Conservation (phyloP, 2,113 vertebrate genomes). For the Campylorhamphus procurvoides region DNA sequence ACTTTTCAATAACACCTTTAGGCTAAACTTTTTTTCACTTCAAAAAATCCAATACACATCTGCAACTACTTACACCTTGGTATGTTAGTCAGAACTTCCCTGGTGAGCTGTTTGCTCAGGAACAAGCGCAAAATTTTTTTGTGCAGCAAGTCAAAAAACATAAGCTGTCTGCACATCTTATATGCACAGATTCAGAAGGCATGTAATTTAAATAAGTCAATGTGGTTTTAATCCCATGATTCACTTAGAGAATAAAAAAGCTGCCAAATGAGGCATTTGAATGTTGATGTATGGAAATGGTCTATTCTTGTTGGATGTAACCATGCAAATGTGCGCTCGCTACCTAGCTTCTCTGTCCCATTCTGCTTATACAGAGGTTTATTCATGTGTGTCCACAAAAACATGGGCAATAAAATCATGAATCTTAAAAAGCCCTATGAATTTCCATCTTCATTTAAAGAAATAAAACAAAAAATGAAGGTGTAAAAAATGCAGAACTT, state of each 20-base stretch:
- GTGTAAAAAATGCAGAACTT: not conserved
- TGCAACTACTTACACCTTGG: conserved; percentile 4
- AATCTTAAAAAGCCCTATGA: not conserved
- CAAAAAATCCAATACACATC: not conserved
- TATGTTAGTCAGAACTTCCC: not conserved
- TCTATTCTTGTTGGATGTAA: not conserved
- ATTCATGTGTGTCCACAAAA: not conserved
- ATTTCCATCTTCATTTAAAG: not conserved
- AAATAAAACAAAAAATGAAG: not conserved
- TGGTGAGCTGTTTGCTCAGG: not conserved
- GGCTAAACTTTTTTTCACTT: conserved; percentile 23
- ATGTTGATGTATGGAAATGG: not conserved
- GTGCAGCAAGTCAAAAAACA: not conserved
- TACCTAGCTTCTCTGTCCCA: not conserved
- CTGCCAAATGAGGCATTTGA: not conserved
- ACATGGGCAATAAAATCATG: not conserved
- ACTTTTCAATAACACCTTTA: conserved; percentile 22
- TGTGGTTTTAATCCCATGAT: not conserved
- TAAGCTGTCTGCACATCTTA: not conserved
- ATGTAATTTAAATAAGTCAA: not conserved
- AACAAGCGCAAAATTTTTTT: not conserved
- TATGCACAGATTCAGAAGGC: not conserved
- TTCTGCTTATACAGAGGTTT: not conserved
- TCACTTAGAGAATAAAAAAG: not conserved
- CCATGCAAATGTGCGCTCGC: not conserved